Evolutionary conservation across 2,797 vertebrate species (phyloP).

Genomic region (Catamblyrhynchus diadema): DNA sequence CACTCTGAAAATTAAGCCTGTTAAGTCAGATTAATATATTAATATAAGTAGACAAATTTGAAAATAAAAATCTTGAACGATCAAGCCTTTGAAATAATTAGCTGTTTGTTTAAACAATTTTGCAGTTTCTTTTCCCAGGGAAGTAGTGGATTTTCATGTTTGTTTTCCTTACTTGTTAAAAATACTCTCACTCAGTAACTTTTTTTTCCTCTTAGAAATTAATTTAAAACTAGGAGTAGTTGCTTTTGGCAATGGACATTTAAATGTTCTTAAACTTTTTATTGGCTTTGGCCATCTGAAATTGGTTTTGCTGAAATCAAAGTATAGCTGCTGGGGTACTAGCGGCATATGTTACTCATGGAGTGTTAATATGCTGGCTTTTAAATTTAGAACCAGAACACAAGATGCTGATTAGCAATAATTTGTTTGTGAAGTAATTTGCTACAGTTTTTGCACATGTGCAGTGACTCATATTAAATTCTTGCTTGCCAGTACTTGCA

Average conservation of each 20-base stretch:
- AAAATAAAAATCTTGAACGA: background rate
- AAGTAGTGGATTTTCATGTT: background rate
- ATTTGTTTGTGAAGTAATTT: slow-evolving; percentile 79
- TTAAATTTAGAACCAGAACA: slow-evolving; percentile 80
- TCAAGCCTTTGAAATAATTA: background rate
- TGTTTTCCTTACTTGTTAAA: background rate
- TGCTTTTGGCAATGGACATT: background rate
- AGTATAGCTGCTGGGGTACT: slow-evolving; percentile 70
- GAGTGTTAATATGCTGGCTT: slow-evolving; percentile 58
- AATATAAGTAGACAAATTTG: background rate
- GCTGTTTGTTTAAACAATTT: background rate
- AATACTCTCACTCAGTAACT: background rate
- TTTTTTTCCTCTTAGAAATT: background rate
- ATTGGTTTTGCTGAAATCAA: slow-evolving; percentile 63
- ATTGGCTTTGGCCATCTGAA: slow-evolving; percentile 69
- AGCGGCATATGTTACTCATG: slow-evolving; percentile 65
- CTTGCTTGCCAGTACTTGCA: slow-evolving; percentile 57
- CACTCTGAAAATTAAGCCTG: background rate
- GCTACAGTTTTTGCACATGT: slow-evolving; percentile 76
- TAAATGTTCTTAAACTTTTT: slow-evolving; percentile 3
- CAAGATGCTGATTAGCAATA: slow-evolving; percentile 80
- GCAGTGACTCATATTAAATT: slow-evolving; percentile 74
- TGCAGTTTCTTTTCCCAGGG: background rate
- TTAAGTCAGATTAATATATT: background rate
- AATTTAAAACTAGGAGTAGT: background rate